Evolutionary conservation across 1,140 invertebrate species (phyloP).

Genomic region (Eubasilissa regina): DNA sequence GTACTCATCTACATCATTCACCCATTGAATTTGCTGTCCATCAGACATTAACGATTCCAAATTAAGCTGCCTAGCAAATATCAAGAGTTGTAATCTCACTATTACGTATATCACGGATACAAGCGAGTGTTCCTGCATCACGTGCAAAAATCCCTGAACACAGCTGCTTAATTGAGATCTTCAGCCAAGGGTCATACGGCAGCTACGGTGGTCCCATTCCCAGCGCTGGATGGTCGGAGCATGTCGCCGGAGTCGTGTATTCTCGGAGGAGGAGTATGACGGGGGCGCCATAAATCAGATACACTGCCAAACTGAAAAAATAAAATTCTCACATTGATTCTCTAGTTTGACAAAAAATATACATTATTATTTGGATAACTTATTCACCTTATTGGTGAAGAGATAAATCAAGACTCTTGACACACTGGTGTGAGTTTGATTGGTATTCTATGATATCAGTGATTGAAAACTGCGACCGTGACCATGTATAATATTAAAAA

Average conservation of each 20-base stretch:
- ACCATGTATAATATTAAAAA: not conserved
- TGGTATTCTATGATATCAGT: not conserved
- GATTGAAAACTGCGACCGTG: not conserved
- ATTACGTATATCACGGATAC: no score
- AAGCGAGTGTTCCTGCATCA: no score
- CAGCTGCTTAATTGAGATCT: conserved; percentile 1
- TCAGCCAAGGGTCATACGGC: conserved; percentile 28
- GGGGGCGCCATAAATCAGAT: conserved; percentile 50
- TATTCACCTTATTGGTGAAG: not conserved
- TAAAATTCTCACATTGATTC: not conserved
- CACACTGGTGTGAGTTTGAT: not conserved
- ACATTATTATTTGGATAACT: not conserved
- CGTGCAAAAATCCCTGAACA: no score
- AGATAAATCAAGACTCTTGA: not conserved
- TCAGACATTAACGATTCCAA: no score
- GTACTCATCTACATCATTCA: no score
- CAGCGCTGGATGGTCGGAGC: not conserved
- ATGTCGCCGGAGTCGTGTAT: conserved; percentile 4
- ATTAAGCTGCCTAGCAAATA: no score
- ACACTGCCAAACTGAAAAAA: conserved; percentile 54
- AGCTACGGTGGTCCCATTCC: conserved; percentile 11
- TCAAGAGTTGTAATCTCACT: no score
- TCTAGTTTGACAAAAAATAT: not conserved
- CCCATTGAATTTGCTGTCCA: no score
- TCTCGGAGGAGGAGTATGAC: not conserved